Evolutionary conservation across 2,797 vertebrate species (phyloP).

Genomic region (Anguilla anguilla): DNA sequence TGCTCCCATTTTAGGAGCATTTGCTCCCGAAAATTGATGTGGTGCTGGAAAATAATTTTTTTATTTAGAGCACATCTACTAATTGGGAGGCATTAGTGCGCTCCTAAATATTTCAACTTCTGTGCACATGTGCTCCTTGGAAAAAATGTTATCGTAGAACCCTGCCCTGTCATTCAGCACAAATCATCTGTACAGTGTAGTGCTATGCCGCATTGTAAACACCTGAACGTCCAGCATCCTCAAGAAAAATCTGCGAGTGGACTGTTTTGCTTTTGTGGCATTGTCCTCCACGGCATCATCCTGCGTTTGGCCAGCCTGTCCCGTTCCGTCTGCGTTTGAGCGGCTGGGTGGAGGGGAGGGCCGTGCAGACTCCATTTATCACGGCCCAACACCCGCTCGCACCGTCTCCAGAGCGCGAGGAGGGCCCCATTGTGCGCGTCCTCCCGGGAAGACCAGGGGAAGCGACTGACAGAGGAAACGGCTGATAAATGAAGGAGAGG

Average conservation of each 20-base stretch:
- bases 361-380: conserved; percentile 25
- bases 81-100: too few species aligned
- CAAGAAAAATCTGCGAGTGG: not conserved
- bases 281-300: not conserved
- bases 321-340: conserved; percentile 1
- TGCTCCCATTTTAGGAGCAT: not conserved
- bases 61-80: too few species aligned
- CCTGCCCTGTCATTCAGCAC: too few species aligned
- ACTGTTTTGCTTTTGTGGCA: not conserved
- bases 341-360: not conserved
- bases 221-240: not conserved
- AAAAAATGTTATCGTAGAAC: too few species aligned
- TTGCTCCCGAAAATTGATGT: too few species aligned
- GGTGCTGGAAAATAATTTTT: too few species aligned
- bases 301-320: not conserved
- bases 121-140: too few species aligned
- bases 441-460: conserved; percentile 10
- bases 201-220: not conserved
- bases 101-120: not conserved
- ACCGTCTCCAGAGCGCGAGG: not conserved
- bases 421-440: conserved; percentile 22
- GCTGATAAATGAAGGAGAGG: conserved; percentile 20
- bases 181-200: not conserved
- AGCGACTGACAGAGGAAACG: conserved; percentile 17
- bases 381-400: not conserved